These are phyloP conservation scores for Colinus virginianus DNA, from an alignment of 2,113 vertebrate genomes.

Conservation along the genomic window DNA sequence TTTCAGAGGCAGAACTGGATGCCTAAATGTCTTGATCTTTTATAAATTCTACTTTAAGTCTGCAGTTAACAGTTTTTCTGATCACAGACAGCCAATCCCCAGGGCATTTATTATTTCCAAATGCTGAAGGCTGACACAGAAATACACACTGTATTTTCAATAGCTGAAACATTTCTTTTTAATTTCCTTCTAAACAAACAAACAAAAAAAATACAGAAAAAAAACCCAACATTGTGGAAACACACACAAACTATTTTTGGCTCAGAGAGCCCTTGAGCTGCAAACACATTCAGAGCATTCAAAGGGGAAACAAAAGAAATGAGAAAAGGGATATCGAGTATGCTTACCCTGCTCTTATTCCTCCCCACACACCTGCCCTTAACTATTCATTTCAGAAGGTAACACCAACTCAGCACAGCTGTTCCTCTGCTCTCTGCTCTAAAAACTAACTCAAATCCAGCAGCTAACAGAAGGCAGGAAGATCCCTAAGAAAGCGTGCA, in stretches of 20 bases:
- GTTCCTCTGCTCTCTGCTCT: background rate
- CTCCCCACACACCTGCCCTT: background rate
- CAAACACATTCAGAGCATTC: background rate
- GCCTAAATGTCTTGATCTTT: background rate
- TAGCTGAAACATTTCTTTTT: background rate
- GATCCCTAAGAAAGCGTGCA: background rate
- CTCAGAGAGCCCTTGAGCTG: background rate
- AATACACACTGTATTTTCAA: background rate
- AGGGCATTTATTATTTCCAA: background rate
- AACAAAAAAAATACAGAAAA: no score
- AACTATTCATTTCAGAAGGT: background rate
- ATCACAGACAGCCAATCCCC: background rate
- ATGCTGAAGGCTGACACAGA: background rate
- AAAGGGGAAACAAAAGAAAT: background rate
- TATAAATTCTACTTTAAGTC: background rate
- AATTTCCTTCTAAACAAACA: background rate
- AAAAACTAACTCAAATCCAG: background rate
- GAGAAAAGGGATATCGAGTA: background rate
- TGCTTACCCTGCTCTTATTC: background rate
- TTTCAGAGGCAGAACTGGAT: background rate
- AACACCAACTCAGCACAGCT: background rate
- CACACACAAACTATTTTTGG: background rate
- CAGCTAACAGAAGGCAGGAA: background rate
- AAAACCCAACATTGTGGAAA: background rate
- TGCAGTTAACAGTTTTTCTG: background rate